phyloP scores from a whole-genome alignment of 2,113 vertebrate species.

The Galemys pyrenaicus region DNA sequence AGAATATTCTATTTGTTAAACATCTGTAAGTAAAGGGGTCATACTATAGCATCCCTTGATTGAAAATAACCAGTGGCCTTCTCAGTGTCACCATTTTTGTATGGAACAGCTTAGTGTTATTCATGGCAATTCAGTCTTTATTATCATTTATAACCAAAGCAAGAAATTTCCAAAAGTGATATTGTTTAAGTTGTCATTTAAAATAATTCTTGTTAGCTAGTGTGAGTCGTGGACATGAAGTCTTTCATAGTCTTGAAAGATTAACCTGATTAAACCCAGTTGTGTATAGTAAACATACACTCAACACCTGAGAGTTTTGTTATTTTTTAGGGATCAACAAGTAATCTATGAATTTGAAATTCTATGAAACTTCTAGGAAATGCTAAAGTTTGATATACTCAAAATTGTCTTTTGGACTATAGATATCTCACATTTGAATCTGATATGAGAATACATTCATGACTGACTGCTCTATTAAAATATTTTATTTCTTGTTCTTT shows the following conservation, averaged over 20 bases:
- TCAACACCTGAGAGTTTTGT: neutral
- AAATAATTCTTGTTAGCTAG: neutral
- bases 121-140: neutral
- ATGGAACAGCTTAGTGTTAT: neutral
- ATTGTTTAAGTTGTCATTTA: neutral
- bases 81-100: neutral
- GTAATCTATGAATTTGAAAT: neutral
- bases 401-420: conserved; percentile 12
- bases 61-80: neutral
- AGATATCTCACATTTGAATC: neutral
- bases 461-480: neutral
- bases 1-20: neutral
- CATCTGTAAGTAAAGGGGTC: neutral
- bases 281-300: neutral
- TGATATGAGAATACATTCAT: neutral
- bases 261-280: neutral
- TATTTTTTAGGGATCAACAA: neutral
- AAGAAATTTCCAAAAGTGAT: neutral
- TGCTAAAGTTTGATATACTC: neutral
- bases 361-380: neutral
- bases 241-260: neutral
- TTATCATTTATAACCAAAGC: neutral
- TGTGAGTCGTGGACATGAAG: neutral
- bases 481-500: neutral
- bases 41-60: neutral